Evolutionary conservation across 2,888 invertebrate genomes (phyloP).

Genomic region (Cynaeus angustus): DNA sequence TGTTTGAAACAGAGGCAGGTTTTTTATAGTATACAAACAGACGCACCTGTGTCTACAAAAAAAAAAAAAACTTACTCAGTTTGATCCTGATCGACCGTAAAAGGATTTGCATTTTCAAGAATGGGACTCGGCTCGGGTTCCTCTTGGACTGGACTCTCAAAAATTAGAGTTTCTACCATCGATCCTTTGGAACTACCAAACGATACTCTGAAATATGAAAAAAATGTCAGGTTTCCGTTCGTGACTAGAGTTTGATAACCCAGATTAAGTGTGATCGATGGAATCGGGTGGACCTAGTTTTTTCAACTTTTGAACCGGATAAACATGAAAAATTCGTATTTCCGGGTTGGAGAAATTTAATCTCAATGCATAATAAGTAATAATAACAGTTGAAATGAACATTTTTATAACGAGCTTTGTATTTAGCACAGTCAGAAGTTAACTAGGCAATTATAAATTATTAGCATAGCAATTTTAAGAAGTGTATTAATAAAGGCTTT

Average conservation of each 20-base stretch:
- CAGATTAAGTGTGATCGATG: background rate
- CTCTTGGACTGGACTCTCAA: conserved; percentile 88
- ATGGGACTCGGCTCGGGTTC: conserved; percentile 84
- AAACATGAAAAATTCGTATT: too few species aligned
- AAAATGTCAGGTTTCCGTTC: background rate
- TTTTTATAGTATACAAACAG: conserved; percentile 8
- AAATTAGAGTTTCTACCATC: conserved; percentile 95
- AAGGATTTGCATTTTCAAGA: conserved; percentile 69
- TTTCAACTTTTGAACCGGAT: too few species aligned
- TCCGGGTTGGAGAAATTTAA: too few species aligned
- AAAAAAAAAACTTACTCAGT: conserved; percentile 73
- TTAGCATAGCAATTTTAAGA: too few species aligned
- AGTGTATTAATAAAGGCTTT: too few species aligned
- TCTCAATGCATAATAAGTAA: too few species aligned
- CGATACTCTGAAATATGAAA: conserved; percentile 82
- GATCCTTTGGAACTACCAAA: conserved; percentile 96
- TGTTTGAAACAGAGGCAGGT: conserved; percentile 15
- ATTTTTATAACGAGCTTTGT: too few species aligned
- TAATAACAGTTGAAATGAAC: too few species aligned
- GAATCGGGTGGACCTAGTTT: too few species aligned
- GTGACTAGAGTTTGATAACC: background rate
- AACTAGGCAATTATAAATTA: too few species aligned
- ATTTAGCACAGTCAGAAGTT: too few species aligned
- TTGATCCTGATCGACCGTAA: conserved; percentile 72
- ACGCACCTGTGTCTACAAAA: background rate